phyloP scores from a whole-genome alignment of 2,113 vertebrate genomes.

The Diadophis punctatus region DNA sequence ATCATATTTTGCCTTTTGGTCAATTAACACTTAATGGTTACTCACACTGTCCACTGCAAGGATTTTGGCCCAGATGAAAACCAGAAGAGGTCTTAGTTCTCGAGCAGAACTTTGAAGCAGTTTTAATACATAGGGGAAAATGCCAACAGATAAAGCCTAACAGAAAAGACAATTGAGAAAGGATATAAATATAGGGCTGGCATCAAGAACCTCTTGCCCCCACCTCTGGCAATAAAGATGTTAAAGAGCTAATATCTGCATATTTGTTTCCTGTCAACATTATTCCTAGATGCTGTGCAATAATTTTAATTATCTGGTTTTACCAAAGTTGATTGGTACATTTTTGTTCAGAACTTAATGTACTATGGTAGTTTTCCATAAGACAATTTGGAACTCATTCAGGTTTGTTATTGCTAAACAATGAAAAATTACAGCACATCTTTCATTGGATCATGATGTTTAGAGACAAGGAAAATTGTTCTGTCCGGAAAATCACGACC shows the following conservation, averaged over 20 bases:
- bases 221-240: background rate
- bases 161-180: conserved; percentile 17
- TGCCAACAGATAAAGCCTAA: conserved; percentile 94
- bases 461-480: background rate
- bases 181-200: background rate
- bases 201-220: background rate
- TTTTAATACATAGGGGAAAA: conserved; percentile 96
- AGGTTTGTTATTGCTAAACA: background rate
- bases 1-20: background rate
- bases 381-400: background rate
- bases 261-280: background rate
- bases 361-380: background rate
- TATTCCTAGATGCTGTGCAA: conserved; percentile 13
- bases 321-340: background rate
- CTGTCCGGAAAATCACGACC: background rate
- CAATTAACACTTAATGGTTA: conserved; percentile 19
- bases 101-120: conserved; percentile 95
- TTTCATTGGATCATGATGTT: background rate
- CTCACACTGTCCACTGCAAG: conserved; percentile 97
- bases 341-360: background rate
- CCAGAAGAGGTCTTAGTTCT: conserved; percentile 90
- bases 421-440: background rate
- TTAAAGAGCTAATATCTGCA: background rate
- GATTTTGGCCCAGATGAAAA: conserved; percentile 99
- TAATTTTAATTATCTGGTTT: conserved; percentile 1